phyloP scores from a whole-genome alignment of 2,888 invertebrate species.

The Volucella inflata region DNA sequence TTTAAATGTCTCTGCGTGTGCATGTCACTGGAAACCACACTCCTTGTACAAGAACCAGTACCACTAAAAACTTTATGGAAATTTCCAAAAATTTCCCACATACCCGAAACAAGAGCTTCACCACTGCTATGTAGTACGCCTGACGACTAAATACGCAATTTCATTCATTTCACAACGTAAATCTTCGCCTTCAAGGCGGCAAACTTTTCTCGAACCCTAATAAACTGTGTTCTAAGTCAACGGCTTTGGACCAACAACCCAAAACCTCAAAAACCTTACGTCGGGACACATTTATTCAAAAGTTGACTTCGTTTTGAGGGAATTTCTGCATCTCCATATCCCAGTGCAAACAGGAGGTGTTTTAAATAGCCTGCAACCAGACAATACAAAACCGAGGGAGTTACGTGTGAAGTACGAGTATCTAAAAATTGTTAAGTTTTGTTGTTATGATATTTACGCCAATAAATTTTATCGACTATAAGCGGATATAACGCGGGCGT shows the following conservation, averaged over 20 bases:
- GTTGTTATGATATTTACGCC: constrained; percentile 63
- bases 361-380: neutral
- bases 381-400: neutral
- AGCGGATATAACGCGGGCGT: constrained; percentile 57
- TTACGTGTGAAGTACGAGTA: constrained; percentile 31
- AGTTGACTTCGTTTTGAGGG: constrained; percentile 30
- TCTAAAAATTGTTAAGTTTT: constrained; percentile 62
- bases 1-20: constrained; percentile 29
- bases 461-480: constrained; percentile 70
- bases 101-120: neutral
- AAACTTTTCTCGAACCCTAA: constrained; percentile 45
- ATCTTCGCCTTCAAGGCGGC: constrained; percentile 58
- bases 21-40: constrained; percentile 2
- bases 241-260: constrained; percentile 40
- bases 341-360: neutral
- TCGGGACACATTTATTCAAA: neutral
- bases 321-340: constrained; percentile 17
- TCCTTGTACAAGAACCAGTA: neutral
- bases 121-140: constrained; percentile 18
- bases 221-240: constrained; percentile 54
- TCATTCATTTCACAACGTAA: constrained; percentile 41
- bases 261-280: neutral
- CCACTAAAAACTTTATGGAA: constrained; percentile 56
- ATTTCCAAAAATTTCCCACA: constrained; percentile 21
- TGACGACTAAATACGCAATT: constrained; percentile 60